Evolutionary conservation across 2,888 invertebrate species (phyloP), one percentile per base, ranked within the genome.

Genomic region (Archips crataeganus): DNA sequence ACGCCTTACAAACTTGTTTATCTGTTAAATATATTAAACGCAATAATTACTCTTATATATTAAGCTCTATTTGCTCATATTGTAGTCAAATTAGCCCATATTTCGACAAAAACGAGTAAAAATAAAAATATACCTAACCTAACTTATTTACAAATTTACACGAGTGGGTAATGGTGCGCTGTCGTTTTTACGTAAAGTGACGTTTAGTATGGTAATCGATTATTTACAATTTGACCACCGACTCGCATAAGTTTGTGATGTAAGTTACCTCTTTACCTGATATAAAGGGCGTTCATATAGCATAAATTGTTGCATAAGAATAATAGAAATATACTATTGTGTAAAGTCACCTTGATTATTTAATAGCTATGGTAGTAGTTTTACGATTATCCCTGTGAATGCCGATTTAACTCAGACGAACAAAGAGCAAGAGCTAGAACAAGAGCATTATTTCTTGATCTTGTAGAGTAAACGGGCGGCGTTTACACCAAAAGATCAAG

Each of bases 21-120:
- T 13, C n/a, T 42, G 11, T 6, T 23, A 42, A 45, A 9, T 23
- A 23, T 62, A 62, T 2, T 47, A 47, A n/a, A 63, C 45, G 45
- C 45, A 47, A 47, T 63, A 63, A 63, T 32, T 47, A 54, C 15
- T 45, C 11, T n/a, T 62, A 45, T 62, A 45, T 42, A 23, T 10
- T 45, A 45, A 45, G 45, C 47, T 63, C 63, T 34, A 47, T 47
- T 47, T 47, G 63, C 63, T 63, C 63, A 47, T 47, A 47, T 32
- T 63, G 32, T 63, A 47, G 23, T 47, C 42, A 47, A 63, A 60
- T 60, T 36, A 36, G n/a, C 34, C n/a, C 13, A 60, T 60, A 36
- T 36, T n/a, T 0, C 60, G 10, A 59, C 60, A 34, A 60, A 45
- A 60, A 60, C 2, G 60, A 15, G 15, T 2, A 8, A n/a, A n/a